Conservation (phyloP, 2,797 vertebrate species). For the Micrastur ruficollis region DNA sequence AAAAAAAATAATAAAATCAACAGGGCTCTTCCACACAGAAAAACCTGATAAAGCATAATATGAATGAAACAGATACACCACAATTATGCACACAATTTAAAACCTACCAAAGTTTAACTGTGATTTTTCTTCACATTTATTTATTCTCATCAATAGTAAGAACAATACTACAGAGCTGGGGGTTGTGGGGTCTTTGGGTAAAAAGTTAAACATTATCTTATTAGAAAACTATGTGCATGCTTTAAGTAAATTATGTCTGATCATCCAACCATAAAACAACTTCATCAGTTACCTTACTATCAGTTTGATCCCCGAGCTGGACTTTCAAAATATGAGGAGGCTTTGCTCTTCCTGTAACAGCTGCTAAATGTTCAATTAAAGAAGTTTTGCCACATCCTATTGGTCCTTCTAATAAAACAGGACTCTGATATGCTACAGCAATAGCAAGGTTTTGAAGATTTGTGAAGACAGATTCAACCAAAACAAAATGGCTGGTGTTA, state of each 20-base stretch:
- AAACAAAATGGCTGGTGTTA: constrained; percentile 71
- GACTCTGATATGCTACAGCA: constrained; percentile 87
- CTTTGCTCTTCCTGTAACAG: constrained; percentile 86
- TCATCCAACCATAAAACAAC: not conserved
- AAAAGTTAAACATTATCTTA: not conserved
- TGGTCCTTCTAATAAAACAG: constrained; percentile 93
- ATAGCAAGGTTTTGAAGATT: constrained; percentile 90
- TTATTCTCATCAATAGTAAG: not conserved
- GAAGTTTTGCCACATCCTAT: constrained; percentile 96
- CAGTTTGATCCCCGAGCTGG: constrained; percentile 97
- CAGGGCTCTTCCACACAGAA: not conserved
- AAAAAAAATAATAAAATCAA: not conserved
- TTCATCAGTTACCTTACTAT: constrained; percentile 89
- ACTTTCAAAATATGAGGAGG: constrained; percentile 91
- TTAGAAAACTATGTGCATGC: not conserved
- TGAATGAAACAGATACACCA: not conserved
- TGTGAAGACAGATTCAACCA: constrained; percentile 88
- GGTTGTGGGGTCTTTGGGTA: not conserved
- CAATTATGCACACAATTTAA: not conserved
- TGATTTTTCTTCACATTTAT: not conserved
- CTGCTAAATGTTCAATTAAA: constrained; percentile 88
- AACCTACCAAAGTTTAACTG: not conserved
- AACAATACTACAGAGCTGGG: not conserved
- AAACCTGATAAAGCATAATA: not conserved
- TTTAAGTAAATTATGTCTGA: not conserved